These are phyloP conservation scores for Anas capensis DNA, from an alignment of 2,797 vertebrate species.

Conservation along the genomic window DNA sequence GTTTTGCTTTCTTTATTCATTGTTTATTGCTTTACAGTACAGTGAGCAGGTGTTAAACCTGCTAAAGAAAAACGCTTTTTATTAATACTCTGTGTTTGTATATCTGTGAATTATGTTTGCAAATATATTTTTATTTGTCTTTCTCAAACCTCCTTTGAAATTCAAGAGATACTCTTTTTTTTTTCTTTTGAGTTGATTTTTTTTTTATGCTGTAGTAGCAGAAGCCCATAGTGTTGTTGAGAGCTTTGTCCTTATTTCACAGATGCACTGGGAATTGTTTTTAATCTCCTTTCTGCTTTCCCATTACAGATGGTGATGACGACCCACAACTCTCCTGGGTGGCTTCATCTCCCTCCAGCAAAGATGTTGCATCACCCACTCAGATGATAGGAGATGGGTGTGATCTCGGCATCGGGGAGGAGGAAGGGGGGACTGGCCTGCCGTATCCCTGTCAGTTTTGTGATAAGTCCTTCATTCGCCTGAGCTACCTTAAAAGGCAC, in stretches of 20 bases:
- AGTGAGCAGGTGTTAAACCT: slow-evolving; percentile 67
- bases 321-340: slow-evolving; percentile 99
- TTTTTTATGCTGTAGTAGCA: slow-evolving; percentile 65
- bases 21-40: slow-evolving; percentile 57
- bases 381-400: slow-evolving; percentile 97
- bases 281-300: slow-evolving; percentile 94
- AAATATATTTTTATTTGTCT: slow-evolving; percentile 10
- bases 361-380: slow-evolving; percentile 98
- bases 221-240: slow-evolving; percentile 75
- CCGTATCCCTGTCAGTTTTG: slow-evolving; percentile 99
- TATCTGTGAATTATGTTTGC: slow-evolving; percentile 24
- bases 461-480: slow-evolving; percentile 98
- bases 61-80: slow-evolving; percentile 56
- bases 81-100: neutral
- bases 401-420: slow-evolving; percentile 97
- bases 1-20: slow-evolving; percentile 68
- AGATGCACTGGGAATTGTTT: slow-evolving; percentile 90
- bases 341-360: slow-evolving; percentile 99
- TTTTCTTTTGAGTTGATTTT: slow-evolving; percentile 25
- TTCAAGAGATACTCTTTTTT: neutral
- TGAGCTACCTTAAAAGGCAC: slow-evolving; percentile 98
- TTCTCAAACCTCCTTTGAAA: slow-evolving; percentile 49
- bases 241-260: slow-evolving; percentile 94
- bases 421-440: slow-evolving; percentile 96
- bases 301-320: slow-evolving; percentile 95